phyloP scores from a whole-genome alignment of 2,113 vertebrate species.

The Haplotaxodon microlepis region DNA sequence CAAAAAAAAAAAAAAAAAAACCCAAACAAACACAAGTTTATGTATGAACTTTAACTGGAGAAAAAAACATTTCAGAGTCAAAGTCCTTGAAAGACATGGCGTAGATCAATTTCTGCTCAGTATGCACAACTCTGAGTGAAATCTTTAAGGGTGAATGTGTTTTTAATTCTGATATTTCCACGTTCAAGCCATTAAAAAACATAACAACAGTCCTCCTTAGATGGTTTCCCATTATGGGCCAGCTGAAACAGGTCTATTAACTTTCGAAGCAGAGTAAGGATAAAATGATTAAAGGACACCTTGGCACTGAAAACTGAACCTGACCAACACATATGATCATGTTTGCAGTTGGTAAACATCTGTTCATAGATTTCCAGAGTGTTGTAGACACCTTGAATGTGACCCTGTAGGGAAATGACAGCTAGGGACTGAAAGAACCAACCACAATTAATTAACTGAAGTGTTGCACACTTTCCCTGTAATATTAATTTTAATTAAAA shows the following conservation, averaged over 20 bases:
- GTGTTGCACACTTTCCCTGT: not conserved
- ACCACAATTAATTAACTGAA: conserved; percentile 37
- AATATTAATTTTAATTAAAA: conserved; percentile 54
- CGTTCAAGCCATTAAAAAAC: conserved; percentile 45
- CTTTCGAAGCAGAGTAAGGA: not conserved
- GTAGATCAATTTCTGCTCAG: conserved; percentile 33
- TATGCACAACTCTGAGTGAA: conserved; percentile 24
- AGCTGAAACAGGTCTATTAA: conserved; percentile 22
- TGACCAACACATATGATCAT: not conserved
- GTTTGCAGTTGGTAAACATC: conserved; percentile 30
- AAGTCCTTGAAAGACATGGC: conserved; percentile 12
- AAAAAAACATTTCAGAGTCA: not conserved
- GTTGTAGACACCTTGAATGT: not conserved
- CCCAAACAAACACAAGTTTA: not conserved
- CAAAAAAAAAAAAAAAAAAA: not conserved
- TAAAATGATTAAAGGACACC: conserved; percentile 25
- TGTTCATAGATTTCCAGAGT: not conserved
- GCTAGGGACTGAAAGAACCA: not conserved
- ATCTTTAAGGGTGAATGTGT: conserved; percentile 10
- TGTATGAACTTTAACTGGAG: not conserved
- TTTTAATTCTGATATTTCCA: conserved; percentile 30
- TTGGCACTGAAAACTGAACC: not conserved
- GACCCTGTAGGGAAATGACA: conserved; percentile 13
- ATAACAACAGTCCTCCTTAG: conserved; percentile 1
- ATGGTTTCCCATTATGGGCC: not conserved